phyloP scores from a whole-genome alignment of 2,797 vertebrate genomes.

The Columba guinea region DNA sequence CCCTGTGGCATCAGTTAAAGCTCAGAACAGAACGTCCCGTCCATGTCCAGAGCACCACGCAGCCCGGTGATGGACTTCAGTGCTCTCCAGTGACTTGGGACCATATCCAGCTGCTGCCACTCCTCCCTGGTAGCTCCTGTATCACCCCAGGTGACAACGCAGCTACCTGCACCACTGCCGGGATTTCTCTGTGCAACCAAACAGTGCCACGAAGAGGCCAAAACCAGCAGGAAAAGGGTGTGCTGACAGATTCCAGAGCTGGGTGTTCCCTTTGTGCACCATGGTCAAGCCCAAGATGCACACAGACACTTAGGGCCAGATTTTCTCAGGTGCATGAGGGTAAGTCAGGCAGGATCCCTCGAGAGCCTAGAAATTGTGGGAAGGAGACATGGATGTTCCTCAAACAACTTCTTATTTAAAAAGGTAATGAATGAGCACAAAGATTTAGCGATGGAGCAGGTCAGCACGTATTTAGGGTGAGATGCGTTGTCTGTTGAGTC shows the following conservation, averaged over 20 bases:
- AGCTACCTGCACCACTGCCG: not conserved
- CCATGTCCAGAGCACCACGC: not conserved
- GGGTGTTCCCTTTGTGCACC: not conserved
- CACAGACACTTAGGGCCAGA: not conserved
- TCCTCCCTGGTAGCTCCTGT: not conserved
- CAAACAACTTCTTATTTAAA: not conserved
- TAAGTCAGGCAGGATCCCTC: not conserved
- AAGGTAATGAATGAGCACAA: not conserved
- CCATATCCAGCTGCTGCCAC: not conserved
- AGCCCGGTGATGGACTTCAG: not conserved
- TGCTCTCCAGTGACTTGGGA: not conserved
- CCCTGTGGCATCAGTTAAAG: not conserved
- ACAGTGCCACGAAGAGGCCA: not conserved
- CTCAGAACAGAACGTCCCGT: not conserved
- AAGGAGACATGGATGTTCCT: not conserved
- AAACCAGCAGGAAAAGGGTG: not conserved
- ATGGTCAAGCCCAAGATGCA: accelerated
- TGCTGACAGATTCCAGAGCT: not conserved
- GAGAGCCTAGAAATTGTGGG: not conserved
- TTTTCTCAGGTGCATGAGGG: not conserved
- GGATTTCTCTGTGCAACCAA: not conserved
- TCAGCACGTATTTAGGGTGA: not conserved
- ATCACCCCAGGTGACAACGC: not conserved
- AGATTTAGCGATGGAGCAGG: not conserved
- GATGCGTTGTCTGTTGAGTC: not conserved